Conservation (phyloP, 64 coral and sea anemone species). For the Trachythela sp. region DNA sequence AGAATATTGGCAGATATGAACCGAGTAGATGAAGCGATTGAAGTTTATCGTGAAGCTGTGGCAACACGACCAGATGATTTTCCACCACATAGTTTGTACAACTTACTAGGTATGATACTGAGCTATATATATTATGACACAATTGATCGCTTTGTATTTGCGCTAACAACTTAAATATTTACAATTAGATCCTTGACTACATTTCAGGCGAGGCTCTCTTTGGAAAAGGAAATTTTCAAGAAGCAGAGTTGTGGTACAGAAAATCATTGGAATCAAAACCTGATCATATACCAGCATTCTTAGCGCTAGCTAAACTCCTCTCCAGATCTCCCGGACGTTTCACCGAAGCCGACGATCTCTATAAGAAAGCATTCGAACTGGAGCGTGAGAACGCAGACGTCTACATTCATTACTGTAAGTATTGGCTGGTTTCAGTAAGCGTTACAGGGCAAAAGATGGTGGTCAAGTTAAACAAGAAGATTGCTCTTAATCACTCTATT, state of each 20-base stretch:
- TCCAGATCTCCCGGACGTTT: background rate
- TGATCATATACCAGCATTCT: background rate
- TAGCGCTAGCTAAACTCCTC: background rate
- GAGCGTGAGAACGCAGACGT: background rate
- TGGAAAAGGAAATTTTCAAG: background rate
- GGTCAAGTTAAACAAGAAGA: background rate
- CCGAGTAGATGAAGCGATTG: background rate
- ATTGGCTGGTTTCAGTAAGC: background rate
- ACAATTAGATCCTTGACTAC: background rate
- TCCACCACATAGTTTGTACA: background rate
- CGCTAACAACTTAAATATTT: too few species aligned
- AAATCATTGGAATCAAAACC: background rate
- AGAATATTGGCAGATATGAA: background rate
- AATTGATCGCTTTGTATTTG: too few species aligned
- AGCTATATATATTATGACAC: background rate
- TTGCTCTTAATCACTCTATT: background rate
- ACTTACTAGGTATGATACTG: background rate
- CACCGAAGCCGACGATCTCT: background rate
- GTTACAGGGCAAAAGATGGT: too few species aligned
- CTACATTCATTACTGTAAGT: conserved; percentile 17
- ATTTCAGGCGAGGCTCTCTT: background rate
- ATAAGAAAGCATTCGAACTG: background rate
- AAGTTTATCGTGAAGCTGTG: background rate
- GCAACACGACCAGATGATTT: background rate
- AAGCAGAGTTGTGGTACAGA: background rate